Percentiles rank a stretch among this genome's conserved stretches.
These are phyloP conservation scores for Hippotragus niger DNA, from an alignment of 2,113 vertebrate species.

Conservation along the genomic window DNA sequence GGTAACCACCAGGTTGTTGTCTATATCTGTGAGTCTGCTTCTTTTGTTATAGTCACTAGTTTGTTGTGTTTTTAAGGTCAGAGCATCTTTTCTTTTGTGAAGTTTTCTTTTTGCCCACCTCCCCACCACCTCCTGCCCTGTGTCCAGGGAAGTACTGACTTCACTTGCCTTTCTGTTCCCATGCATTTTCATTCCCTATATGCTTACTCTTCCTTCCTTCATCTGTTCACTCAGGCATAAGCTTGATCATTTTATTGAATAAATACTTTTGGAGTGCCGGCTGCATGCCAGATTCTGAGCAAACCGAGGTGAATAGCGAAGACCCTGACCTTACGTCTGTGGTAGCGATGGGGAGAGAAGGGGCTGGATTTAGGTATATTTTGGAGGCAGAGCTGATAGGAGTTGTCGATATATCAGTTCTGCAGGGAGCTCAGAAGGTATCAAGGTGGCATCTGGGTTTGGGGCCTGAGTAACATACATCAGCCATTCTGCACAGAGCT, in stretches of 20 bases:
- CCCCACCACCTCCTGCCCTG: background rate
- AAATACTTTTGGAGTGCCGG: background rate
- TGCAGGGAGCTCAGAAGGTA: background rate
- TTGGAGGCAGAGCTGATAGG: background rate
- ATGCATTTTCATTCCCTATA: background rate
- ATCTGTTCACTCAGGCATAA: background rate
- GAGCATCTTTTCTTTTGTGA: background rate
- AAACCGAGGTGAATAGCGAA: rapidly evolving
- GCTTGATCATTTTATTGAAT: background rate
- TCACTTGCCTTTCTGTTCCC: background rate
- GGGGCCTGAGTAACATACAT: background rate
- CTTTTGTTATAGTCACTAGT: background rate
- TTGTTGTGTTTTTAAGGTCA: background rate
- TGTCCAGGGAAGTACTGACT: background rate
- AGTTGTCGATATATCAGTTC: background rate
- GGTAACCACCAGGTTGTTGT: background rate
- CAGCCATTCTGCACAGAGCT: background rate
- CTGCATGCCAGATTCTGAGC: background rate
- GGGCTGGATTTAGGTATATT: background rate
- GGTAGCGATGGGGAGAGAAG: background rate
- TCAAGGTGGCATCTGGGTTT: background rate
- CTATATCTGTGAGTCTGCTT: background rate
- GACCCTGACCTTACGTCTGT: background rate
- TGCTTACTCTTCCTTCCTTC: background rate
- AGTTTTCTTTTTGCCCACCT: background rate